Evolutionary conservation across 2,888 invertebrate genomes (phyloP), one percentile per base, ranked within the genome.

Genomic region (Gymnocheta viridis): DNA sequence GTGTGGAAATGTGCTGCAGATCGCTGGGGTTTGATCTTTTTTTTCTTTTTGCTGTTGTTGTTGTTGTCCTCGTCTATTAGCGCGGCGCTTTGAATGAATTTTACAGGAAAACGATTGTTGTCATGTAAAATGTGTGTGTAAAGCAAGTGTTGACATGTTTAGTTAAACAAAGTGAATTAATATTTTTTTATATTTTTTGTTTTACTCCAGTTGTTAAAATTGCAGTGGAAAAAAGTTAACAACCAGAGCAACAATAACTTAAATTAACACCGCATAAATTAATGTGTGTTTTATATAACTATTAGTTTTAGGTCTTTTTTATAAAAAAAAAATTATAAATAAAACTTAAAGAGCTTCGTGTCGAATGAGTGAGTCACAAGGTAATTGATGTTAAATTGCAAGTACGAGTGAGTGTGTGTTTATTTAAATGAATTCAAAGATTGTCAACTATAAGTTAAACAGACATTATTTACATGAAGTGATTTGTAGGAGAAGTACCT

Each of bases 81-180:
- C 77, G 84, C 84, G 84, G 84, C 84, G 84, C 84, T 84, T 84
- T 84, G 73, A 73, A 77, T 77, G 77, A 49, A 69, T 67, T 84
- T 84, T 77, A 81, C 77, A 81, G 84, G 77, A 81, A 84, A 81
- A 81, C 77, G 81, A 81, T 84, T 81, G 81, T 84, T 84, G 84
- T 84, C 84, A 81, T 84, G 84, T 84, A 56, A 79, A 79, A 27
- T 72, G 64, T 80, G 81, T 85, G 66, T 85, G 82, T 82, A 85
- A 85, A 85, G 82, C 85, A 85, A 85, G 85, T 85, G 85, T 82
- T 84, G 81, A 84, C 84, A 84, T 81, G 84, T 84, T 84, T 81
- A 78, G 81, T 81, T 84, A 78, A 84, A 84, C 81, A 84, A 84
- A 84, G 44, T 72, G 73, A 84, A 84, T 84, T 84, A 84, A 84